phyloP scores from a whole-genome alignment of 2,888 invertebrate genomes.

The Pandemis heparana region DNA sequence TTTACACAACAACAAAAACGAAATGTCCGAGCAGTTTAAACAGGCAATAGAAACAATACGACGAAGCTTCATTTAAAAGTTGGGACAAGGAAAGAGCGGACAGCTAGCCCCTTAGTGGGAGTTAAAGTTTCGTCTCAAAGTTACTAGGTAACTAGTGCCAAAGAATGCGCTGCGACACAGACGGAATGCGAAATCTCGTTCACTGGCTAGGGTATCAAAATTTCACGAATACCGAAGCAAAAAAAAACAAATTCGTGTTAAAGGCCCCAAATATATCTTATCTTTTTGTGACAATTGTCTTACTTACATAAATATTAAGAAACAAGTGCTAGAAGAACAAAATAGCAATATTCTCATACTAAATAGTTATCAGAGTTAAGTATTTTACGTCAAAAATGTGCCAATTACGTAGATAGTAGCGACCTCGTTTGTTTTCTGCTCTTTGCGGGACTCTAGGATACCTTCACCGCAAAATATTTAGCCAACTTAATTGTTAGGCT shows the following conservation, averaged over 20 bases:
- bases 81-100: conserved; percentile 34
- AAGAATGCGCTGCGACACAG: conserved; percentile 23
- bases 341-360: no score
- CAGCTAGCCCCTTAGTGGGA: conserved; percentile 35
- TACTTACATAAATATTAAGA: no score
- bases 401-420: no score
- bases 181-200: conserved; percentile 20
- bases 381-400: no score
- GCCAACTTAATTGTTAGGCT: conserved; percentile 2
- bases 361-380: no score
- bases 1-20: conserved; percentile 18
- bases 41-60: conserved; percentile 39
- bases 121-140: conserved; percentile 33
- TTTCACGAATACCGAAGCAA: background rate
- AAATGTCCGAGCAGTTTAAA: conserved; percentile 33
- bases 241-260: background rate
- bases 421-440: no score
- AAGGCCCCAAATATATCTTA: background rate
- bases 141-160: conserved; percentile 18
- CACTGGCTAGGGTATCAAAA: background rate
- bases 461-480: background rate
- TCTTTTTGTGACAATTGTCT: no score
- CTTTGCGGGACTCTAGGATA: background rate
- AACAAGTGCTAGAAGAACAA: no score
- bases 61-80: conserved; percentile 40